A percentile compares a stretch with the other conserved stretches of the same genome.
These are phyloP conservation scores for Micrasema longulum DNA, from an alignment of 1,140 invertebrate genomes.

Conservation along the genomic window DNA sequence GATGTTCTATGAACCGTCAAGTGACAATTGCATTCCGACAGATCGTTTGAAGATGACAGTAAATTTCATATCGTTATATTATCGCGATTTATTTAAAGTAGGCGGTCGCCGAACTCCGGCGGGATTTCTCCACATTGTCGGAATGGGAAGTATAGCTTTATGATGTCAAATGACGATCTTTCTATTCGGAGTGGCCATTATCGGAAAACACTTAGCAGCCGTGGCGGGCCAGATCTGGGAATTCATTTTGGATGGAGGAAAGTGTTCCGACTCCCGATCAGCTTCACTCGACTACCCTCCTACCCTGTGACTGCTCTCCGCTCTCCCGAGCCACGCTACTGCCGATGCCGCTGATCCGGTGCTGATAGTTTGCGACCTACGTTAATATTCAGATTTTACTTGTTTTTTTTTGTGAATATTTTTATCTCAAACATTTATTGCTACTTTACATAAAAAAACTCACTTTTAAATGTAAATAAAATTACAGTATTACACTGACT, in stretches of 20 bases:
- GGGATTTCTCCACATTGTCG: conserved; percentile 24
- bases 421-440: too few species aligned
- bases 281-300: too few species aligned
- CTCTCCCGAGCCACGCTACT: not conserved
- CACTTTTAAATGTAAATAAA: too few species aligned
- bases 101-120: not conserved
- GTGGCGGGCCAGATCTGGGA: conserved; percentile 21
- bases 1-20: not conserved
- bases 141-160: conserved; percentile 33
- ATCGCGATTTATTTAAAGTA: conserved; percentile 20
- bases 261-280: too few species aligned
- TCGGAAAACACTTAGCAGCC: conserved; percentile 36
- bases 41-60: conserved; percentile 15
- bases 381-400: too few species aligned
- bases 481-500: too few species aligned
- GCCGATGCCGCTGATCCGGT: not conserved
- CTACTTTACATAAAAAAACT: too few species aligned
- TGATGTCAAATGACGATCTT: conserved; percentile 41
- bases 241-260: conserved; percentile 4
- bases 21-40: conserved; percentile 1
- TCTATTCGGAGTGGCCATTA: conserved; percentile 37
- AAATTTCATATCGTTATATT: conserved; percentile 30
- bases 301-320: not conserved
- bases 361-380: too few species aligned
- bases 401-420: too few species aligned